Evolutionary conservation across 2,113 vertebrate species (phyloP), one percentile per base, ranked within the genome.

Genomic region (Corvus cornix): DNA sequence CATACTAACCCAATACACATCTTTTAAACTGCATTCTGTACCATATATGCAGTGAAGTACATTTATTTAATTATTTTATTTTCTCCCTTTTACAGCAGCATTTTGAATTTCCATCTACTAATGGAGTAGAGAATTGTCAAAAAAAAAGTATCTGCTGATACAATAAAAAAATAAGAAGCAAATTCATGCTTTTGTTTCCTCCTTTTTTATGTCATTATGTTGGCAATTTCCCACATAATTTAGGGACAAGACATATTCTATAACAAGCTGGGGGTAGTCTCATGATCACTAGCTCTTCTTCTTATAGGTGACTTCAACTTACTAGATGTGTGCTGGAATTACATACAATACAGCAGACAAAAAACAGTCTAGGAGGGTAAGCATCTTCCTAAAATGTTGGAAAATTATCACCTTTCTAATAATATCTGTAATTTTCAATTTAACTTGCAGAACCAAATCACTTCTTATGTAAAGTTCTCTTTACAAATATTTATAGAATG

Each of bases 381-480:
- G 4, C 9, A 30, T 21, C 39, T 95, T 96, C 80, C 67, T 85
- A 88, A 64, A 86, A 68, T 86, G n/a, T 31, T 95, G 59, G 53
- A 95, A 97, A 96, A 95, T 89, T 53, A 96, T 94, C 48, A 62
- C 60, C 31, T 67, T 97, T 48, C 33, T 95, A 94, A 93, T 91
- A 93, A 31, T 28, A 39, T 56, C 44, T 96, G 35, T 84, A 92
- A 95, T 95, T 95, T 24, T 93, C 39, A 53, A 60, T 85, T 37
- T 83, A 95, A 75, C 30, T 84, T 84, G 33, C 37, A 93, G 95
- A 74, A 73, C 8, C 15, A 93, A 91, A 94, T 74, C 74, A 63
- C 41, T 77, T 59, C 72, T 92, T 73, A 41, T 51, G 59, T 33
- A 60, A 96, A 90, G 31, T 66, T 84, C 14, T 77, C 14, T 64